Base-by-base conservation (phyloP, 2,113 vertebrate species). In the Erythrocercus mccallii region DNA sequence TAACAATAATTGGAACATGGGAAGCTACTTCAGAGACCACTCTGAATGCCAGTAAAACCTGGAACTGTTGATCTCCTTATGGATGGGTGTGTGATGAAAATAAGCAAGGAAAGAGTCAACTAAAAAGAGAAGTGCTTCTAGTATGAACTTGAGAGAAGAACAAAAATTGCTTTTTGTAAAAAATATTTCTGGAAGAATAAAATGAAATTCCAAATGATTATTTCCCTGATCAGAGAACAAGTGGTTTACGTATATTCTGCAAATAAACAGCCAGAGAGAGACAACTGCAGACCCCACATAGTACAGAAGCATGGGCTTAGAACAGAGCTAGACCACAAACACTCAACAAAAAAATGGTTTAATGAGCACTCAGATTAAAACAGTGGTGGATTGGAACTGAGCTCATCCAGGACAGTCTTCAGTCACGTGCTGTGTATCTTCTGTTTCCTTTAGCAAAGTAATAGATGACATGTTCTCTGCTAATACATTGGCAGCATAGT, bases 1-100 rank as follows among this genome's bases (percentile, higher is more conserved):
- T 96, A 89, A 79, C n/a, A 69, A n/a, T 92, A 91, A 94, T 81
- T 91, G 83, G 42, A 96, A 94, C 57, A 57, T 74, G n/a, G 37
- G 61, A 91, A 79, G 40, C 61, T 92, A 62, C 71, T 95, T 93
- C 61, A 86, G 72, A 94, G 86, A 68, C 42, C 57, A 81, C 64
- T 90, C 50, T 51, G 60, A 94, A 80, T 70, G 54, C 69, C 80
- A 91, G 69, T 42, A 68, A 56, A 81, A 54, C 12, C 51, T 91
- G 80, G 45, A n/a, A 68, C 60, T 78, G 84, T 92, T 73, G 42
- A 40, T 90, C 53, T 86, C 74, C 78, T 85, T 79, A 61, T 68
- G 64, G 40, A 38, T 92, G 42, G 5, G 15, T 72, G 17, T 64
- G 31, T 62, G 56, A 83, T 76, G 72, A 84, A 84, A 91, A 81